A percentile compares a stretch with the other conserved stretches of the same genome.
These are phyloP conservation scores for Salarias fasciatus DNA, from an alignment of 2,797 vertebrate species.

Conservation along the genomic window DNA sequence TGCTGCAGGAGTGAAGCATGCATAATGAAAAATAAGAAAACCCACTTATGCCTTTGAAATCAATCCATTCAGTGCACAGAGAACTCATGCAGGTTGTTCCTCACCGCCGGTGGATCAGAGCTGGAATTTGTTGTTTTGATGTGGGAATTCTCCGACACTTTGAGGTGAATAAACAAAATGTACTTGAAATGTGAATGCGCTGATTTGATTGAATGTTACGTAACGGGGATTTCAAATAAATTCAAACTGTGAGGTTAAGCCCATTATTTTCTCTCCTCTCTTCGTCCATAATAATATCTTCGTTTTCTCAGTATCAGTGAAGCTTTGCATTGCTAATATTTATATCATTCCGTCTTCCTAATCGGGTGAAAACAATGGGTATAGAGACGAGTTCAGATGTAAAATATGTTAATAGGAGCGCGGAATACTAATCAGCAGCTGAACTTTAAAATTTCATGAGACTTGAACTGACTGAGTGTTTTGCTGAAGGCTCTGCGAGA, in stretches of 20 bases:
- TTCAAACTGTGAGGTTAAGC: slow-evolving; percentile 10
- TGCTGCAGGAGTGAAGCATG: slow-evolving; percentile 23
- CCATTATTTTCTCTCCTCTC: slow-evolving; percentile 17
- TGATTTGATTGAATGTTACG: slow-evolving; percentile 26
- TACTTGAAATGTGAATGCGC: slow-evolving; percentile 25
- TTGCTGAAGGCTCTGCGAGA: slow-evolving; percentile 52
- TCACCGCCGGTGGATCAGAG: slow-evolving; percentile 25
- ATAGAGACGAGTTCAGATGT: slow-evolving; percentile 34
- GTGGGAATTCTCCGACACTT: slow-evolving; percentile 35
- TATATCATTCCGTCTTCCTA: slow-evolving; percentile 9
- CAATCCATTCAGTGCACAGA: slow-evolving; percentile 6
- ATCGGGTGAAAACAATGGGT: slow-evolving; percentile 26
- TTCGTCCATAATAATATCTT: slow-evolving; percentile 1
- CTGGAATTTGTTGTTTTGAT: slow-evolving; percentile 52
- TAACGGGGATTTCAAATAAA: slow-evolving; percentile 23
- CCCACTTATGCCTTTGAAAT: slow-evolving; percentile 24
- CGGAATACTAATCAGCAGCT: slow-evolving; percentile 55
- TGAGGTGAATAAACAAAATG: slow-evolving; percentile 42
- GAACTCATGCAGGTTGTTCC: slow-evolving; percentile 1
- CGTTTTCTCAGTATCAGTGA: slow-evolving; percentile 1
- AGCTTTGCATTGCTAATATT: slow-evolving; percentile 27
- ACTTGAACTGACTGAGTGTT: slow-evolving; percentile 43
- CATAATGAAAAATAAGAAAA: slow-evolving; percentile 36
- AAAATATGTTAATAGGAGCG: slow-evolving; percentile 58
- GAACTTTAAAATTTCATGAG: slow-evolving; percentile 67